Conservation (phyloP, 2,113 vertebrate genomes). For the Dolichallabes microphthalmus region DNA sequence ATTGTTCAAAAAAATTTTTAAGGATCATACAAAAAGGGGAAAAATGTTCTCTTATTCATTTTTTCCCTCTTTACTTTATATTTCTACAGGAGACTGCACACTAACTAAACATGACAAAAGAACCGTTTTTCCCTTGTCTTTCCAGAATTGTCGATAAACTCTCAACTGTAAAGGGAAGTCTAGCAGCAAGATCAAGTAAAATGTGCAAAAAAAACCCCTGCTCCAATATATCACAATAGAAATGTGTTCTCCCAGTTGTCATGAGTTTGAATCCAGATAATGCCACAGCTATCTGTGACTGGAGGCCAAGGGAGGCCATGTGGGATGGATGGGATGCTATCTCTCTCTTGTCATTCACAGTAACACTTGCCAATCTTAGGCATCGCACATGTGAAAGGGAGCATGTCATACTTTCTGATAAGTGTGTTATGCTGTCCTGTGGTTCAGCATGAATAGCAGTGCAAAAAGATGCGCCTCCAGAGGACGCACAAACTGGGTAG, state of each 20-base stretch:
- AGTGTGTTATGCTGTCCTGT: neutral
- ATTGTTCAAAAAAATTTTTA: neutral
- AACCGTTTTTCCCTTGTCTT: neutral
- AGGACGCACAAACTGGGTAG: neutral
- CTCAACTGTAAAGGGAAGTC: neutral
- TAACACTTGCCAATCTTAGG: neutral
- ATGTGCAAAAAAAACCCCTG: too few relatives aligned
- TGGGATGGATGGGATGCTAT: neutral
- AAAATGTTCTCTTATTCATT: neutral
- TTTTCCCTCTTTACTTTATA: neutral
- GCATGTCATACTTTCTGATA: neutral
- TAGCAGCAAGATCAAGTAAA: constrained; percentile 1
- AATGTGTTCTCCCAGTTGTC: neutral
- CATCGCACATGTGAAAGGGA: neutral
- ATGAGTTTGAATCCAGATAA: neutral
- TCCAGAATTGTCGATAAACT: neutral
- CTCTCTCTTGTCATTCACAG: neutral
- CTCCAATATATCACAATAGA: neutral
- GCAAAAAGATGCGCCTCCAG: neutral
- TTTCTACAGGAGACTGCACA: neutral
- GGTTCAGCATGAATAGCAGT: neutral
- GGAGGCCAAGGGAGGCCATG: neutral
- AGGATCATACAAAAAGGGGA: neutral
- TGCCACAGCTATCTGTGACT: neutral
- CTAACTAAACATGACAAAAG: neutral